Conservation (phyloP, 2,888 invertebrate species). For the Ommatoiulus sabulosus region DNA sequence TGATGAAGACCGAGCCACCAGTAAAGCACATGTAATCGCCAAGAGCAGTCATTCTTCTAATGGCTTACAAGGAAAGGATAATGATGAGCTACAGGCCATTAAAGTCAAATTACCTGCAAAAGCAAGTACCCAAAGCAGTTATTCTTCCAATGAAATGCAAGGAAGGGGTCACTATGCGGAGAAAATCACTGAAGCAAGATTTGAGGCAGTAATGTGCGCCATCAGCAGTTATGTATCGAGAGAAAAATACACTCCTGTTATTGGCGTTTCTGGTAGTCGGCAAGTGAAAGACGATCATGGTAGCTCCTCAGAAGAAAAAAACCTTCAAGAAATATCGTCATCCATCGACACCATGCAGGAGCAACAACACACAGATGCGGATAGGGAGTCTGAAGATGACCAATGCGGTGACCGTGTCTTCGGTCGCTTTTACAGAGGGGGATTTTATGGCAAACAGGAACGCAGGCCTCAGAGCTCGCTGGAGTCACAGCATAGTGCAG, state of each 20-base stretch:
- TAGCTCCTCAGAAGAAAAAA: not conserved
- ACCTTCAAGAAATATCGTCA: not conserved
- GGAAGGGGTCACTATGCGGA: too few species aligned
- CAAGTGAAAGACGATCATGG: not conserved
- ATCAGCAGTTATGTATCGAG: not conserved
- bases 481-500: not conserved
- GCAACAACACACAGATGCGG: not conserved
- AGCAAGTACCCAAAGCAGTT: too few species aligned
- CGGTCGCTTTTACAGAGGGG: not conserved
- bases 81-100: too few species aligned
- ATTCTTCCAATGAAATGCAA: too few species aligned
- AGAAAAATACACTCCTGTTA: not conserved
- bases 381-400: not conserved
- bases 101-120: too few species aligned
- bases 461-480: not conserved
- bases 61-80: not conserved
- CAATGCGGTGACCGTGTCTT: not conserved
- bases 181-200: not conserved
- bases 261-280: not conserved
- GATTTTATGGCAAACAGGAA: not conserved
- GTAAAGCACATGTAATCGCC: not conserved
- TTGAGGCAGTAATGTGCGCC: not conserved
- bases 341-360: not conserved
- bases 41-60: not conserved
- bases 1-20: not conserved